Evolutionary conservation across 2,888 invertebrate species (phyloP).

Genomic region (Amphipyra berbera): DNA sequence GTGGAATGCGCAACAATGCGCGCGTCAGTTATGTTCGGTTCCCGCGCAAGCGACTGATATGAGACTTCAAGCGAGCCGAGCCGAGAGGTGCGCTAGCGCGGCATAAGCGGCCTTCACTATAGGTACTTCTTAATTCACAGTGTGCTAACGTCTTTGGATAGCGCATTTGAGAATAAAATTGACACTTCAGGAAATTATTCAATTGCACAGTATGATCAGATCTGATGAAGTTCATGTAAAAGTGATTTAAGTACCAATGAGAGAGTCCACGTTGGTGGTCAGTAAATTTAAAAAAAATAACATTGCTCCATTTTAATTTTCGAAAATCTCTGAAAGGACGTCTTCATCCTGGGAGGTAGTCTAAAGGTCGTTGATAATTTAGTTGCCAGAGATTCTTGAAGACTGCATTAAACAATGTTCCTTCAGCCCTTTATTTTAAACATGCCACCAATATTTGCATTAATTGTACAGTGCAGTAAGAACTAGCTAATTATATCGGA

Average conservation of each 20-base stretch:
- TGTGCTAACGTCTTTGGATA: slow-evolving; percentile 46
- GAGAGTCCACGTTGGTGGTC: not conserved
- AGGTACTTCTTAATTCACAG: slow-evolving; percentile 52
- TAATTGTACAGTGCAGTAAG: no score
- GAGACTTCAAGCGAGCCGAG: slow-evolving; percentile 43
- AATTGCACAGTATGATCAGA: not conserved
- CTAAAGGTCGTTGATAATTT: no score
- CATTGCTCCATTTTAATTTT: no score
- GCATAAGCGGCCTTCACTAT: slow-evolving; percentile 63
- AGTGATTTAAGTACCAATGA: not conserved
- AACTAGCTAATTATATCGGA: no score
- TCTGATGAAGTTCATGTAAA: not conserved
- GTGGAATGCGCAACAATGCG: slow-evolving; percentile 54
- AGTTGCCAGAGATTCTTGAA: no score
- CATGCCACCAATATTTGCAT: no score
- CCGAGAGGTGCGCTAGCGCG: slow-evolving; percentile 66
- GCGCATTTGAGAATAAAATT: slow-evolving; percentile 19
- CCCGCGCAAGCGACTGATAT: slow-evolving; percentile 76
- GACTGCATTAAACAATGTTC: no score
- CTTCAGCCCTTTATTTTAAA: no score
- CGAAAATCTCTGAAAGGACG: no score
- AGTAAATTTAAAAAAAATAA: no score
- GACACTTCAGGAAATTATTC: not conserved
- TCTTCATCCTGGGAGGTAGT: no score
- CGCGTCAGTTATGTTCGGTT: slow-evolving; percentile 66